Conservation (phyloP, 2,888 invertebrate genomes). For the Gandaritis pyraliata region DNA sequence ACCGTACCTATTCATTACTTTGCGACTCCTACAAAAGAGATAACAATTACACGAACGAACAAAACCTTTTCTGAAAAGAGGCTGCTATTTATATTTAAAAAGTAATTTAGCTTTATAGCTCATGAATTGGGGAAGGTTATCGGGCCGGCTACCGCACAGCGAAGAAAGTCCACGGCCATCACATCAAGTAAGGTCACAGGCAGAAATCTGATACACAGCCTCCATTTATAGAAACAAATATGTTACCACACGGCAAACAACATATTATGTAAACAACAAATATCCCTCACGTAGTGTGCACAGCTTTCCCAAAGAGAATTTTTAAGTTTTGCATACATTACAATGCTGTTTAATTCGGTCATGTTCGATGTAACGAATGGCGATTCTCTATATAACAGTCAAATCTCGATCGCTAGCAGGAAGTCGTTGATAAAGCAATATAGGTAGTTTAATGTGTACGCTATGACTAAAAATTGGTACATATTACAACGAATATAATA, state of each 20-base stretch:
- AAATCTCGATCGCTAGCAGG: too few relatives aligned
- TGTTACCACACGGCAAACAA: slow-evolving; percentile 36
- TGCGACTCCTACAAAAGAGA: background rate
- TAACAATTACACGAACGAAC: background rate
- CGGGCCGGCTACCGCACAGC: slow-evolving; percentile 28
- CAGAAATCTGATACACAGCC: slow-evolving; percentile 43
- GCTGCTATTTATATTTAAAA: slow-evolving; percentile 15
- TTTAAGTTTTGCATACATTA: background rate
- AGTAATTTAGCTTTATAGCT: slow-evolving; percentile 46
- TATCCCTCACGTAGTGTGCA: slow-evolving; percentile 7
- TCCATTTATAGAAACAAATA: slow-evolving; percentile 46
- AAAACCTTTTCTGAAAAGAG: slow-evolving; percentile 8
- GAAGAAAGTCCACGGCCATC: slow-evolving; percentile 58
- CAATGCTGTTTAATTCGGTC: background rate
- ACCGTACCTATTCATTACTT: too few relatives aligned
- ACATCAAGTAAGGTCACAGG: slow-evolving; percentile 38
- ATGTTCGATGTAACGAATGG: too few relatives aligned
- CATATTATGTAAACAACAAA: slow-evolving; percentile 36
- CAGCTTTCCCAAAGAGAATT: slow-evolving; percentile 4
- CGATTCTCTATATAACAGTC: too few relatives aligned
- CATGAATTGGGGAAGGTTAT: slow-evolving; percentile 54
- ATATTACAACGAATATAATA: too few relatives aligned
- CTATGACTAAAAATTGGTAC: too few relatives aligned
- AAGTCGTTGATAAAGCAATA: too few relatives aligned
- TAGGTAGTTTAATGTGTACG: too few relatives aligned